Conservation (phyloP, 2,888 invertebrate species). For the Loripinus fragilis region DNA sequence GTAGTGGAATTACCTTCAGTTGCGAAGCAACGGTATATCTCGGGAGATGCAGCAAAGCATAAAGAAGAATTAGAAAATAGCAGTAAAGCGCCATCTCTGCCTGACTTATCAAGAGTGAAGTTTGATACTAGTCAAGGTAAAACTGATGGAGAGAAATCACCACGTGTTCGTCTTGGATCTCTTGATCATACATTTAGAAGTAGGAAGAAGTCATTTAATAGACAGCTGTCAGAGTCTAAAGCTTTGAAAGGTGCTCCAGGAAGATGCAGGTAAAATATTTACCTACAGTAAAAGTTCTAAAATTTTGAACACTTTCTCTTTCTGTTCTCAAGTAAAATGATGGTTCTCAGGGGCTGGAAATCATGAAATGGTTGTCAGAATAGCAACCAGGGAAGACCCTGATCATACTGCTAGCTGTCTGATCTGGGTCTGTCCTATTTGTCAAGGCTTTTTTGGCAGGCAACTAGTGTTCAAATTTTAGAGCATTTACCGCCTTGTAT, state of each 20-base stretch:
- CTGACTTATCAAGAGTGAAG: constrained; percentile 45
- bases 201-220: constrained; percentile 61
- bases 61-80: constrained; percentile 24
- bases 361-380: too few species aligned
- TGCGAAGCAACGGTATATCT: constrained; percentile 14
- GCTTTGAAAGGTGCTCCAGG: constrained; percentile 63
- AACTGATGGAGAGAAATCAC: constrained; percentile 30
- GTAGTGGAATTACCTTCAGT: constrained; percentile 61
- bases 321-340: too few species aligned
- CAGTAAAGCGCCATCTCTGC: constrained; percentile 53
- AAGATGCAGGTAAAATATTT: constrained; percentile 68
- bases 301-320: too few species aligned
- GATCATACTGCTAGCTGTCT: too few species aligned
- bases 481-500: too few species aligned
- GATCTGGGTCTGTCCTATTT: too few species aligned
- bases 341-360: too few species aligned
- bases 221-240: constrained; percentile 63
- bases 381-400: too few species aligned
- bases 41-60: constrained; percentile 17
- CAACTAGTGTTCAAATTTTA: too few species aligned
- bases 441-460: too few species aligned
- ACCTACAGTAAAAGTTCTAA: too few species aligned
- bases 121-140: constrained; percentile 23
- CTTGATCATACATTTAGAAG: constrained; percentile 54
- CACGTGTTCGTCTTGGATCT: constrained; percentile 59